Conservation (phyloP, 2,113 vertebrate species). For the Silurus asotus region DNA sequence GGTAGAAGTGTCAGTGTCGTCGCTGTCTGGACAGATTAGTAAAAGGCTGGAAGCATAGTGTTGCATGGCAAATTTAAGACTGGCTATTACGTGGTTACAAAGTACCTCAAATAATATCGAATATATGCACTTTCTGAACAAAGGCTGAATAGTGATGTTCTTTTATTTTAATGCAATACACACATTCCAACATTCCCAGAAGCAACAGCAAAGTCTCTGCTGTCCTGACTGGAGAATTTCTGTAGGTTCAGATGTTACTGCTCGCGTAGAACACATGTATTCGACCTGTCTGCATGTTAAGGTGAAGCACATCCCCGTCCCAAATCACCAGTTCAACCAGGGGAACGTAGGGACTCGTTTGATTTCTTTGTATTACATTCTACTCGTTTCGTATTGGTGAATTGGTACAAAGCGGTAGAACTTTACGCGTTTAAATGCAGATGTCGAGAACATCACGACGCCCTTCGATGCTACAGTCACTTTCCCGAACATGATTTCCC, state of each 20-base stretch:
- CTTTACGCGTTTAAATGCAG: background rate
- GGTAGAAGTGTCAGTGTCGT: conserved; percentile 45
- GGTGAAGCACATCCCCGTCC: background rate
- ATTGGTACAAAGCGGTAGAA: conserved; percentile 3
- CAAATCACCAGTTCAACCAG: background rate
- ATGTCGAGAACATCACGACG: background rate
- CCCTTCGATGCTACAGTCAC: background rate
- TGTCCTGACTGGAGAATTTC: background rate
- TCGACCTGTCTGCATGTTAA: background rate
- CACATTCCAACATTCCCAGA: background rate
- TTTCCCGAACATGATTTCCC: background rate
- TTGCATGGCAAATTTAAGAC: conserved; percentile 4
- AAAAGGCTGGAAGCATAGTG: conserved; percentile 49
- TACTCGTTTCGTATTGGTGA: background rate
- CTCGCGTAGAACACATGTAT: background rate
- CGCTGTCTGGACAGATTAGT: conserved; percentile 27
- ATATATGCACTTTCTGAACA: conserved; percentile 15
- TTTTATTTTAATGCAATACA: background rate
- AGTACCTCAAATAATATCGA: conserved; percentile 13
- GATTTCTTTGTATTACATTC: background rate
- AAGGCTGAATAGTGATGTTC: background rate
- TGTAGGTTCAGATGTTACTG: background rate
- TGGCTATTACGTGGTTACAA: conserved; percentile 9
- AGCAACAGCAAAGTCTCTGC: background rate
- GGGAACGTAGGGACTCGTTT: conserved; percentile 1